Percentiles rank a stretch among this genome's conserved stretches.
These are phyloP conservation scores for Hydrozoanthus tunicans DNA, from an alignment of 64 coral and sea anemone species.

Conservation along the genomic window DNA sequence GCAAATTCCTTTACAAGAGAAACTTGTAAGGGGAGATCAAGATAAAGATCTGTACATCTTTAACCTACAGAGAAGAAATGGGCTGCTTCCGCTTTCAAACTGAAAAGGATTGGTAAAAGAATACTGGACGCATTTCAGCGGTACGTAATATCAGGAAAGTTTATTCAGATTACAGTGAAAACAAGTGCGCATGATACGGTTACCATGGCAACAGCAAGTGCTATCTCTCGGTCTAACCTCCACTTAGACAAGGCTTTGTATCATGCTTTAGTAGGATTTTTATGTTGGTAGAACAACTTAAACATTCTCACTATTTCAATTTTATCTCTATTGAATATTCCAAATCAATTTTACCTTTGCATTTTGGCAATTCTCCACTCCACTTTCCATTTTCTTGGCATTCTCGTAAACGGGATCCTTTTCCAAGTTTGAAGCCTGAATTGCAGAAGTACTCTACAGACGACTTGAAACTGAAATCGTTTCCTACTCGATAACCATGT, in stretches of 20 bases:
- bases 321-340: too few relatives aligned
- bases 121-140: too few relatives aligned
- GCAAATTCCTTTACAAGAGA: too few relatives aligned
- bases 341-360: constrained; percentile 43
- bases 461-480: constrained; percentile 52
- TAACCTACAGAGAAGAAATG: too few relatives aligned
- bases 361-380: constrained; percentile 66
- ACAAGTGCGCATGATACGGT: background rate
- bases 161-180: background rate
- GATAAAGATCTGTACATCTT: too few relatives aligned
- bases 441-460: constrained; percentile 83
- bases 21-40: too few relatives aligned
- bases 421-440: constrained; percentile 64
- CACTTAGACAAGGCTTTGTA: too few relatives aligned
- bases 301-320: background rate
- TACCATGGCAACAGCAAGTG: constrained; percentile 20
- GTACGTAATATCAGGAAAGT: background rate
- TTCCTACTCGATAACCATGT: constrained; percentile 66
- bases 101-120: too few relatives aligned
- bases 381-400: constrained; percentile 82
- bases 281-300: too few relatives aligned
- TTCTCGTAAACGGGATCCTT: constrained; percentile 62
- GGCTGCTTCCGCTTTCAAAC: too few relatives aligned
- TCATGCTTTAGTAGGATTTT: too few relatives aligned
- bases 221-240: too few relatives aligned